phyloP scores from a whole-genome alignment of 2,888 invertebrate genomes.

The Eustalomyia histrio region DNA sequence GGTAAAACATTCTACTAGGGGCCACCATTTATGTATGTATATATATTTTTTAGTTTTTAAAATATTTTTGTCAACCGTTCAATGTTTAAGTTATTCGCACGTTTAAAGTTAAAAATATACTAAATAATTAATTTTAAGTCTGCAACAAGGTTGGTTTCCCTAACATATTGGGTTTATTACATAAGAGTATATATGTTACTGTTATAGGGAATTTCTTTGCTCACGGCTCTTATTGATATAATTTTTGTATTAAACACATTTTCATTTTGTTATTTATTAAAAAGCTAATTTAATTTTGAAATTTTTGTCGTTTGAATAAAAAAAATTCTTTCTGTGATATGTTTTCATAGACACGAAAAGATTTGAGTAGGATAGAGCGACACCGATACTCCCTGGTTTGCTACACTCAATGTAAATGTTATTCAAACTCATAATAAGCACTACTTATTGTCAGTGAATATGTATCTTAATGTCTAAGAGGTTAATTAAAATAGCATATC shows the following conservation, averaged over 20 bases:
- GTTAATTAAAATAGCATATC: neutral
- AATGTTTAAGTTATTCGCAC: constrained; percentile 6
- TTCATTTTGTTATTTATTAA: no score
- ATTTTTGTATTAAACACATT: no score
- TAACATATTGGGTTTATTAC: neutral
- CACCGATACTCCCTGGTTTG: no score
- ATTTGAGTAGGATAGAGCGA: no score
- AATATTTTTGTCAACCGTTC: neutral
- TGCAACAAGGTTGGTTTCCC: neutral
- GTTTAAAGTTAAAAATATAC: neutral
- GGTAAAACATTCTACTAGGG: constrained; percentile 59
- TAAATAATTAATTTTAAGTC: neutral
- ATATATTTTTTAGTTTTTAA: neutral
- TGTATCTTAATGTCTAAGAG: neutral
- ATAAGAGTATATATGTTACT: no score
- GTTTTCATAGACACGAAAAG: no score
- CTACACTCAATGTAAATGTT: neutral
- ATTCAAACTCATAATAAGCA: neutral
- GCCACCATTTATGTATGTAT: constrained; percentile 60
- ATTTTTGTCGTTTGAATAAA: no score
- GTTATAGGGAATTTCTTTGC: no score
- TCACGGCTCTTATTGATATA: no score
- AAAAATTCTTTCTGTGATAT: no score
- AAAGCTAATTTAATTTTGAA: no score
- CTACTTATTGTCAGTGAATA: neutral